Conservation (phyloP, 1,140 invertebrate genomes). For the Antheraea pernyi region DNA sequence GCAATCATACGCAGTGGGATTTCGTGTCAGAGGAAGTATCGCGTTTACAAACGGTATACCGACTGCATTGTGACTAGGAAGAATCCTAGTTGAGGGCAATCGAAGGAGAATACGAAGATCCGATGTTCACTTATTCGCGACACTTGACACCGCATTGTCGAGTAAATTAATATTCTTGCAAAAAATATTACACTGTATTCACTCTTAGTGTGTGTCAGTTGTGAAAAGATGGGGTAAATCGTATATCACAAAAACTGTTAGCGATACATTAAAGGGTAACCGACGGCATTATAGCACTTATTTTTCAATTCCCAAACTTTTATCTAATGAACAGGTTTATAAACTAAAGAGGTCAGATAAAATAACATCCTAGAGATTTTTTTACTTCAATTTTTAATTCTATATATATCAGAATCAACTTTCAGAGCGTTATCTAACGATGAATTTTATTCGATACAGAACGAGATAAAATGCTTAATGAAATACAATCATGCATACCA, state of each 20-base stretch:
- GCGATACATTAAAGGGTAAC: too few species aligned
- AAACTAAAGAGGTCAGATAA: neutral
- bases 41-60: slow-evolving; percentile 70
- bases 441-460: slow-evolving; percentile 38
- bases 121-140: slow-evolving; percentile 50
- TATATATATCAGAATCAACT: slow-evolving; percentile 2
- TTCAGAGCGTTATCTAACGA: slow-evolving; percentile 10
- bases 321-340: neutral
- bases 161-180: slow-evolving; percentile 35
- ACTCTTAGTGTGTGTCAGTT: too few species aligned
- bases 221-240: too few species aligned
- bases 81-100: slow-evolving; percentile 48
- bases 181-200: neutral
- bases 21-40: slow-evolving; percentile 71
- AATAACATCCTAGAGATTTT: neutral
- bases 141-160: slow-evolving; percentile 45
- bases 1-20: slow-evolving; percentile 60
- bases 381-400: neutral
- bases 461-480: slow-evolving; percentile 39
- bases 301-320: neutral
- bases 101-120: slow-evolving; percentile 42
- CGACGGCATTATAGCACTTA: neutral
- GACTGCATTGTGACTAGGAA: slow-evolving; percentile 60
- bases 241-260: too few species aligned
- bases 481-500: slow-evolving; percentile 44